Evolutionary conservation across 2,113 vertebrate species (phyloP), one percentile per base, ranked within the genome.

Genomic region (Numida meleagris): DNA sequence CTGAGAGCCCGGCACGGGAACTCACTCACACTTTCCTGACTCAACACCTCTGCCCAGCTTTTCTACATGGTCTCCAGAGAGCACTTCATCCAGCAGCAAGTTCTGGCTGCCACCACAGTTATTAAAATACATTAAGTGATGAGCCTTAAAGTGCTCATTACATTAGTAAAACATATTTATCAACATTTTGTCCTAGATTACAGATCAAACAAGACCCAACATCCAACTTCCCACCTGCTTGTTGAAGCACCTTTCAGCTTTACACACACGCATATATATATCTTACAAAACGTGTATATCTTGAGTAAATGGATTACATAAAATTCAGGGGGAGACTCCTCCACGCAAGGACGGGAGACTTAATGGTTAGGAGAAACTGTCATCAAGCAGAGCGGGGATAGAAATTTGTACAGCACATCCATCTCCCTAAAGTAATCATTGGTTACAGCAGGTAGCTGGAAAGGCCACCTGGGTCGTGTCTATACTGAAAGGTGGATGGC

Each of bases 81-180:
- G 29, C 40, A 38, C 33, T 78, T 83, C 71, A 4, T 67, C 72
- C 76, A 88, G 61, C 25, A 83, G 51, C 34, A 77, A 93, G 70
- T 57, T 90, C 68, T 48, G 38, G 90, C 2, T 88, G 70, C 10
- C 73, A 90, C 23, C 46, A 59, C 79, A 45, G 43, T 82, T 88
- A 90, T 72, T 84, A 66, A 78, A 82, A 92, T 38, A 7, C 57
- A 88, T 43, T 40, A 68, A 55, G 14, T 53, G 31, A 85, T 79
- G 81, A 89, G 89, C 12, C 38, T 80, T 82, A 66, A 76, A 78
- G 70, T 42, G 12, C 62, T 93, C 85, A 70, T 40, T 62, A 53
- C 76, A 79, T 67, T 68, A 89, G 61, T 87, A 65, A 89, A 94
- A 62, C 36, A 20, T 57, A 72, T 81, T 83, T 75, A 92, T 57